phyloP scores from a whole-genome alignment of 2,888 invertebrate genomes.

The Busseola fusca region DNA sequence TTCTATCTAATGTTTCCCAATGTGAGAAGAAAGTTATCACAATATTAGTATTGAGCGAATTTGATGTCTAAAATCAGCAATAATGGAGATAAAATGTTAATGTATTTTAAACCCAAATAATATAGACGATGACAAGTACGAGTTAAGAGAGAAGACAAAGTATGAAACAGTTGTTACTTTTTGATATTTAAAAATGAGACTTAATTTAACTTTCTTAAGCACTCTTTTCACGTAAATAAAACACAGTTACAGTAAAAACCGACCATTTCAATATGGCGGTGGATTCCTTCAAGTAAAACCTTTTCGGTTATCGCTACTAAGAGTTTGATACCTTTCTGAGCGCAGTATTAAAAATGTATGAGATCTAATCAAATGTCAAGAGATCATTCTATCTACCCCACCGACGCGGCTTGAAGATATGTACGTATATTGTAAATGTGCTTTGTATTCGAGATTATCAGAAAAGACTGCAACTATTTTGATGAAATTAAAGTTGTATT shows the following conservation, averaged over 20 bases:
- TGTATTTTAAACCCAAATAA: not conserved
- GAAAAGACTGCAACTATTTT: constrained; percentile 16
- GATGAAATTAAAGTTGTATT: not conserved
- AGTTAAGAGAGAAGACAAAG: not conserved
- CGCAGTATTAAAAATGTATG: constrained; percentile 62
- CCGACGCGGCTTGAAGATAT: constrained; percentile 30
- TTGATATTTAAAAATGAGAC: constrained; percentile 6
- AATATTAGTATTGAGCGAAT: constrained; percentile 30
- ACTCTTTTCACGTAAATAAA: not conserved
- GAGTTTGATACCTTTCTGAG: constrained; percentile 57
- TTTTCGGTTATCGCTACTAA: constrained; percentile 51
- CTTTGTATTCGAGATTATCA: constrained; percentile 40
- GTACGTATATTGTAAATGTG: constrained; percentile 48
- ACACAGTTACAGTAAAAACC: constrained; percentile 52
- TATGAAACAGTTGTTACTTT: not conserved
- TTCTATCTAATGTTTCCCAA: constrained; percentile 33
- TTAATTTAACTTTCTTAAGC: not conserved
- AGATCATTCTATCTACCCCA: constrained; percentile 40
- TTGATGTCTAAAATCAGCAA: constrained; percentile 13
- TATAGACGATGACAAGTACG: not conserved
- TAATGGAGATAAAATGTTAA: not conserved
- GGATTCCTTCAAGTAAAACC: constrained; percentile 51
- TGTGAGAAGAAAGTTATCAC: constrained; percentile 30
- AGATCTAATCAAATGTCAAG: constrained; percentile 48
- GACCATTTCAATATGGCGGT: constrained; percentile 52